These are phyloP conservation scores for Hypocryptadius cinnamomeus DNA, from an alignment of 2,113 vertebrate genomes.

Conservation along the genomic window DNA sequence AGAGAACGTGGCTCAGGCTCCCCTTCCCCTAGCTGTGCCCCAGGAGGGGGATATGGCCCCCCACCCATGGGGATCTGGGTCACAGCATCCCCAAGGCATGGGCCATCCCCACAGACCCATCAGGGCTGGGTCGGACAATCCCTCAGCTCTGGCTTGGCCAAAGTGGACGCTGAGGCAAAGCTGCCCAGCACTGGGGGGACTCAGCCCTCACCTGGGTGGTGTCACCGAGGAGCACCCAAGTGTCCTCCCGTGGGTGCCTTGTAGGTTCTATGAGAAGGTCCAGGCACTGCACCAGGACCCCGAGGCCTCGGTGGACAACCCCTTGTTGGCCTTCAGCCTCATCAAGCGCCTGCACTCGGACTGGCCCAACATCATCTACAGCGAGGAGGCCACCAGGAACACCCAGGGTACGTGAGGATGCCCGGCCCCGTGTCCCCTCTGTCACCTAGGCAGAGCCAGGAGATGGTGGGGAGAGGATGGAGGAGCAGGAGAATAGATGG, in stretches of 20 bases:
- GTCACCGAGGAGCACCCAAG: not conserved
- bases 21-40: no score
- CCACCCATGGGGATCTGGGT: not conserved
- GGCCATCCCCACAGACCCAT: not conserved
- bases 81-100: fast-evolving
- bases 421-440: fast-evolving
- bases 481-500: no score
- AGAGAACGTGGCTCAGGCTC: fast-evolving
- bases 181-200: fast-evolving
- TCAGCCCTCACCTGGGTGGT: fast-evolving
- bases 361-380: slow-evolving; percentile 85
- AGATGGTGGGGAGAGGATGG: no score
- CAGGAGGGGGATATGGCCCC: fast-evolving
- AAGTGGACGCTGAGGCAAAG: not conserved
- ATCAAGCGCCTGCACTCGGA: slow-evolving; percentile 89
- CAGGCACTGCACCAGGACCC: slow-evolving; percentile 73
- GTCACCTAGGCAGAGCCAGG: not conserved
- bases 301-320: slow-evolving; percentile 73
- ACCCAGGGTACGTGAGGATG: slow-evolving; percentile 60
- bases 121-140: fast-evolving
- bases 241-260: not conserved
- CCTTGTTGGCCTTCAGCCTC: slow-evolving; percentile 84
- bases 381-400: slow-evolving; percentile 77
- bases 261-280: slow-evolving; percentile 87
- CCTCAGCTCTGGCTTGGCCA: not conserved